These are phyloP conservation scores for Chrysaora quinquecirrha DNA, from an alignment of 30 jellyfish, hydroid and myxozoan genomes.

Conservation along the genomic window DNA sequence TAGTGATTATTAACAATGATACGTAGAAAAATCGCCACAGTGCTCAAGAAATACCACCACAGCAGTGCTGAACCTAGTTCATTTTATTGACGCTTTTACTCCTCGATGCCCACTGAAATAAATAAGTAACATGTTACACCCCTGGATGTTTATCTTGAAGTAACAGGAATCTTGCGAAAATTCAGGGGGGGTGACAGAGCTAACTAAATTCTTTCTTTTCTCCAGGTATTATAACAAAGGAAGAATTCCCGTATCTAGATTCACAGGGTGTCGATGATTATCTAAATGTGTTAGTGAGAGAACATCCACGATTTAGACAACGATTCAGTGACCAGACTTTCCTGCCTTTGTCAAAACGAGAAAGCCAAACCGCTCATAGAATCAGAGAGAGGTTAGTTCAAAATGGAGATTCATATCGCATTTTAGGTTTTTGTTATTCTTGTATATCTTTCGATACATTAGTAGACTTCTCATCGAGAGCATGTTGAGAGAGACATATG, in stretches of 20 bases:
- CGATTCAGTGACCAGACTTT: slow-evolving; percentile 84
- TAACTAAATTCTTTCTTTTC: too few relatives aligned
- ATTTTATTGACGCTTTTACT: too few relatives aligned
- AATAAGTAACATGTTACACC: too few relatives aligned
- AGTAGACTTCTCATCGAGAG: too few relatives aligned
- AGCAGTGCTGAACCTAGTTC: too few relatives aligned
- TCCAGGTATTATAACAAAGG: slow-evolving; percentile 83
- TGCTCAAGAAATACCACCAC: not conserved
- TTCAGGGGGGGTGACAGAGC: too few relatives aligned
- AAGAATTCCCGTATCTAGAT: slow-evolving; percentile 62
- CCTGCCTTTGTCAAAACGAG: slow-evolving; percentile 75
- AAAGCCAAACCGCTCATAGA: slow-evolving; percentile 4
- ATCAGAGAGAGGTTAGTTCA: slow-evolving; percentile 66
- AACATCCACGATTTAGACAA: slow-evolving; percentile 89
- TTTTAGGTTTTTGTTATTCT: not conserved
- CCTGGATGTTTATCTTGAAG: too few relatives aligned
- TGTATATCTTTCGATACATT: too few relatives aligned
- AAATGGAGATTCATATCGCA: not conserved
- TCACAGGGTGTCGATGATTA: slow-evolving; percentile 89
- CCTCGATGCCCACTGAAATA: too few relatives aligned
- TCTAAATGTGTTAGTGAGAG: slow-evolving; percentile 64
- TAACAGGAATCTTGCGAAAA: too few relatives aligned
- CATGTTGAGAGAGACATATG: too few relatives aligned
- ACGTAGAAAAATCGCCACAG: not conserved
- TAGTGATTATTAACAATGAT: not conserved